A percentile compares a stretch with the other conserved stretches of the same genome.
Evolutionary conservation across 1,140 invertebrate genomes (phyloP).

Genomic region (Ips nitidus): DNA sequence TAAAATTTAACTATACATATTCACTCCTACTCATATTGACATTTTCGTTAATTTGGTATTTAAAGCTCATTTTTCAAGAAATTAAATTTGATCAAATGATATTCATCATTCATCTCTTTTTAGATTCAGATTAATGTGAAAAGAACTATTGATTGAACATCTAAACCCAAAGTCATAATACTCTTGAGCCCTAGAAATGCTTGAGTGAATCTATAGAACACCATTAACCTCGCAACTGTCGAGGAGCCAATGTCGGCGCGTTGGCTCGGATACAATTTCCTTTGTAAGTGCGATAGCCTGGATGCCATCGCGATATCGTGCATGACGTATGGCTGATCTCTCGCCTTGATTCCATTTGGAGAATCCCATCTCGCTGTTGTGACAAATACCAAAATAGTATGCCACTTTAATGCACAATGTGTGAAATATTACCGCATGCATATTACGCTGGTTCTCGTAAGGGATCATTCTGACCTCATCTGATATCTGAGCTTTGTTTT

Average conservation of each 20-base stretch:
- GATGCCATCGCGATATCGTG: conserved; percentile 22
- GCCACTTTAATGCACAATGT: conserved; percentile 9
- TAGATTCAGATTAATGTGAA: too few relatives aligned
- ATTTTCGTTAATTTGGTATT: too few relatives aligned
- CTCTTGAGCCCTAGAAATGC: too few relatives aligned
- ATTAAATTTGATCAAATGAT: too few relatives aligned
- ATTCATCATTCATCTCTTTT: too few relatives aligned
- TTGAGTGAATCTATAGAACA: neutral
- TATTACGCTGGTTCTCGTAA: neutral
- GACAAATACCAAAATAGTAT: conserved; percentile 23
- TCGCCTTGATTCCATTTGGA: conserved; percentile 21
- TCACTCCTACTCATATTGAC: too few relatives aligned
- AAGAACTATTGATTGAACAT: too few relatives aligned
- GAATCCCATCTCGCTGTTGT: conserved; percentile 11
- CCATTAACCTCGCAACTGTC: neutral
- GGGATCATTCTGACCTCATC: neutral
- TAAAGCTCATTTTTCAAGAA: too few relatives aligned
- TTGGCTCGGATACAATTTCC: conserved; percentile 25
- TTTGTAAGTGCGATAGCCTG: conserved; percentile 26
- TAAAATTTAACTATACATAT: too few relatives aligned
- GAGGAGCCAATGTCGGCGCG: conserved; percentile 7
- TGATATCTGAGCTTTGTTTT: too few relatives aligned
- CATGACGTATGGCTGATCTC: conserved; percentile 28
- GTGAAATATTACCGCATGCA: conserved; percentile 12
- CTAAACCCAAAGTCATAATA: too few relatives aligned